Evolutionary conservation across 2,888 invertebrate genomes (phyloP), one percentile per base, ranked within the genome.

Genomic region (Cetonia aurata): DNA sequence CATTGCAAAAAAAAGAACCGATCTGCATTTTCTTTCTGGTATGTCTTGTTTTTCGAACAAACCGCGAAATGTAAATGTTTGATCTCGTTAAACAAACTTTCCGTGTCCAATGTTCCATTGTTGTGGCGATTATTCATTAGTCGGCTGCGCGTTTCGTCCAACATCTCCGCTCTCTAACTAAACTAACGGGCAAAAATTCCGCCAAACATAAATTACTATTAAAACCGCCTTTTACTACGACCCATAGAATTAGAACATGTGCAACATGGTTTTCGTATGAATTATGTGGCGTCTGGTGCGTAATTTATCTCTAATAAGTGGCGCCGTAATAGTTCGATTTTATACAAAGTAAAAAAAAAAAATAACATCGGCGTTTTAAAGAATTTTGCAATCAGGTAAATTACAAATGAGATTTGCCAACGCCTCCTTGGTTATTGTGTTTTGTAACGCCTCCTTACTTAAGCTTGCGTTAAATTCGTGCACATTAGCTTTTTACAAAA

Each of bases 381-480:
- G 25, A 25, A 25, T 25, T 25, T 25, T 25, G 25, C 25, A 25
- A 25, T 25, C 3, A 25, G 25, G 25, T 25, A 25, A 25, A 25
- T 25, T 25, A 25, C 25, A 25, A 25, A 25, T 4, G 25, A 3
- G 4, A 4, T 25, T 25, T 25, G 25, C 25, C 25, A 25, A 25
- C 25, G 25, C 25, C 25, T 25, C 25, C 25, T 25, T 25, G 25
- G 25, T 4, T 25, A 8, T 6, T 10, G 33, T 13, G 19, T 62
- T 62, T 62, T 62, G 62, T 48, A 62, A 62, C 48, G 15, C 48
- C 25, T 25, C 25, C 50, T 50, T 15, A 6, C 19, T 37, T 48
- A 62, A 62, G 62, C 59, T 59, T 59, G 59, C 59, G 59, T 59
- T 59, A 59, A 59, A 59, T 42, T 44, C 44, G 44, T n/a, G n/a